These are phyloP conservation scores for Lepus europaeus DNA, from an alignment of 2,113 vertebrate genomes.

Conservation along the genomic window DNA sequence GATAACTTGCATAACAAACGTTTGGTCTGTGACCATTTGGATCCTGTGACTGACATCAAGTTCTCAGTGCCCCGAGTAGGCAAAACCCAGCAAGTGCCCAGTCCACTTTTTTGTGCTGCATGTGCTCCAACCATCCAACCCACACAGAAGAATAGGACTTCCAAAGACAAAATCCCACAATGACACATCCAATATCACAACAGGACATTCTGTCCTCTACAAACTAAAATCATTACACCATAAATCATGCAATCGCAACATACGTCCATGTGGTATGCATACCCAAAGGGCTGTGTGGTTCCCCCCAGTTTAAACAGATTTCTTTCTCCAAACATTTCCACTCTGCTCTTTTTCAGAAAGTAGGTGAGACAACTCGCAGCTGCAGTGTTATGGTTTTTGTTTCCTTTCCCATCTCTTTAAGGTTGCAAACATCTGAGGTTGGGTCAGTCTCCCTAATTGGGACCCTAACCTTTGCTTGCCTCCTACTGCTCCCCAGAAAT, in stretches of 20 bases:
- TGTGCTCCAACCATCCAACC: background rate
- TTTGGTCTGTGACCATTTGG: background rate
- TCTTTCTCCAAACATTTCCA: background rate
- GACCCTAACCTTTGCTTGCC: background rate
- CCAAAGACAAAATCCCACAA: background rate
- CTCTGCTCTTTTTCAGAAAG: background rate
- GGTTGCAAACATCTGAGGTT: background rate
- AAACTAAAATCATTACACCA: background rate
- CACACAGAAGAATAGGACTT: background rate
- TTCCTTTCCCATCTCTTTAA: background rate
- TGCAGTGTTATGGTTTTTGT: background rate
- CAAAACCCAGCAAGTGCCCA: background rate
- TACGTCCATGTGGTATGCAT: background rate
- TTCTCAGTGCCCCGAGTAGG: background rate
- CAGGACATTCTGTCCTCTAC: background rate
- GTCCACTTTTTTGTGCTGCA: background rate
- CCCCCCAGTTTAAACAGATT: background rate
- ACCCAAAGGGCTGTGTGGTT: too few relatives aligned
- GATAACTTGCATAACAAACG: background rate
- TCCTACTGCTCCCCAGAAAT: background rate
- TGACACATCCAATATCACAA: background rate
- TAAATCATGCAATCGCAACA: background rate
- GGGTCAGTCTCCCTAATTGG: background rate
- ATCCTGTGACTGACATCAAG: background rate
- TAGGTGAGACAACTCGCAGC: background rate